Percentiles rank a stretch among this genome's conserved stretches.
These are phyloP conservation scores for Beroe forskalii DNA, from an alignment of 37 sponge, comb jelly and placozoan species.

Conservation along the genomic window DNA sequence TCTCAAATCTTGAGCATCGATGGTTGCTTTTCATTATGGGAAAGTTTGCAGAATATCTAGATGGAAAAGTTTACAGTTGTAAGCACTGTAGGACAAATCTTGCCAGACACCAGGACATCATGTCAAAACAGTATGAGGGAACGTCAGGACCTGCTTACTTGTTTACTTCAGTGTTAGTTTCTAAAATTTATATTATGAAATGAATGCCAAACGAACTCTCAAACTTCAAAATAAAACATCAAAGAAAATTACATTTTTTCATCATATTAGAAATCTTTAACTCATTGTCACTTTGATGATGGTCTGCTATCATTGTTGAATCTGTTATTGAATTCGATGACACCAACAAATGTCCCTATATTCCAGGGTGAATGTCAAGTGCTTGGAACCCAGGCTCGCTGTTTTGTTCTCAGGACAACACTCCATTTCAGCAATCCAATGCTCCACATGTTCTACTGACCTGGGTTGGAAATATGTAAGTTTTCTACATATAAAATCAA, in stretches of 20 bases:
- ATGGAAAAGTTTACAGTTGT: slow-evolving; percentile 49
- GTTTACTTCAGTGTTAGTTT: slow-evolving; percentile 12
- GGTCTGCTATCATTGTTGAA: too few species aligned
- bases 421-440: slow-evolving; percentile 7
- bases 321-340: too few species aligned
- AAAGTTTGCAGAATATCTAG: slow-evolving; percentile 41
- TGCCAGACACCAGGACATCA: slow-evolving; percentile 19
- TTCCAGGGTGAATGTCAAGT: slow-evolving; percentile 17
- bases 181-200: not conserved
- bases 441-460: not conserved
- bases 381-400: not conserved
- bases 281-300: too few species aligned
- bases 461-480: slow-evolving; percentile 24
- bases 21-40: too few species aligned
- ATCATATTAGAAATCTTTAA: too few species aligned
- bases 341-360: too few species aligned
- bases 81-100: not conserved
- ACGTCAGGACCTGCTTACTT: slow-evolving; percentile 44
- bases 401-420: not conserved
- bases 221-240: too few species aligned
- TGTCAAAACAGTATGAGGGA: slow-evolving; percentile 17
- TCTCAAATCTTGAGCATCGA: too few species aligned
- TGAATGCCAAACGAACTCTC: too few species aligned
- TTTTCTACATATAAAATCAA: not conserved
- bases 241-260: too few species aligned